Conservation (phyloP, 2,888 invertebrate genomes). For the Lepidocyrtoides sp. region DNA sequence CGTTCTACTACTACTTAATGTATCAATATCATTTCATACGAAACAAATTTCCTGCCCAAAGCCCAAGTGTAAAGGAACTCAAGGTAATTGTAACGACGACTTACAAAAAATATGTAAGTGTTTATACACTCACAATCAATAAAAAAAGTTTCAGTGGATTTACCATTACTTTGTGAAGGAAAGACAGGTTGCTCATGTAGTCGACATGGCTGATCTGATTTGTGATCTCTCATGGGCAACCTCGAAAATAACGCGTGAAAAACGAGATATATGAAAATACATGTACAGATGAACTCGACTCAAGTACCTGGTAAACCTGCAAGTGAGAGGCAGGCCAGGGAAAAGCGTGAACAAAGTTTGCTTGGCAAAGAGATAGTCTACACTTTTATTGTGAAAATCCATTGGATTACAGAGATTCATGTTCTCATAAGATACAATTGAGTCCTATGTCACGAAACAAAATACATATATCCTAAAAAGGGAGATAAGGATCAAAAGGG, state of each 20-base stretch:
- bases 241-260: neutral
- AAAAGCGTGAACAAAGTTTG: neutral
- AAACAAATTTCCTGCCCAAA: no score
- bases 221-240: slow-evolving; percentile 63
- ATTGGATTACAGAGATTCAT: slow-evolving; percentile 73
- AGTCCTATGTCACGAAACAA: slow-evolving; percentile 62
- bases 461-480: slow-evolving; percentile 38
- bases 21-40: no score
- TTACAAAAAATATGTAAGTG: no score
- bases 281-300: neutral
- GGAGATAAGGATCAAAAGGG: slow-evolving; percentile 53
- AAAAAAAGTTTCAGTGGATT: neutral
- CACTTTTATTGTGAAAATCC: slow-evolving; percentile 35
- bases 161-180: neutral
- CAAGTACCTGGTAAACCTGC: slow-evolving; percentile 52
- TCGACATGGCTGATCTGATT: slow-evolving; percentile 64
- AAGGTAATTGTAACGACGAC: no score
- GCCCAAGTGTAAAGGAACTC: no score
- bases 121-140: slow-evolving; percentile 5
- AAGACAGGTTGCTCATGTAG: neutral
- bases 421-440: slow-evolving; percentile 70
- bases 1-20: no score
- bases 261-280: neutral
- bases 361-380: neutral
- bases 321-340: neutral